Conservation (phyloP, 2,888 invertebrate genomes). For the Neuroscelio doddi region DNA sequence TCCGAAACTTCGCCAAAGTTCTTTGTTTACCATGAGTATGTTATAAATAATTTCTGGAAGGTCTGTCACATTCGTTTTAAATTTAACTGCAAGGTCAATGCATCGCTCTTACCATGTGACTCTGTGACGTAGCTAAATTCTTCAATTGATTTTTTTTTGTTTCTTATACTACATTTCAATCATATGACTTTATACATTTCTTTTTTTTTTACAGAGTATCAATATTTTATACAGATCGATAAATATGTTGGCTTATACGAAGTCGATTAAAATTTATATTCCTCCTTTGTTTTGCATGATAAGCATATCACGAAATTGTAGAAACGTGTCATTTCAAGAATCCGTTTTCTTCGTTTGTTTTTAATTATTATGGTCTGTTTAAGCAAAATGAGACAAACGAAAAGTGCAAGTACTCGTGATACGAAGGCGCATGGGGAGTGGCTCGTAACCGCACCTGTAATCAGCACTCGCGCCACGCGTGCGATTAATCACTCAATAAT, state of each 20-base stretch:
- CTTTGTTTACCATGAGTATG: conserved; percentile 48
- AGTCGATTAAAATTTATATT: too few relatives aligned
- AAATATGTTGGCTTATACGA: too few relatives aligned
- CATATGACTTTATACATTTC: not conserved
- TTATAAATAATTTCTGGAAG: conserved; percentile 13
- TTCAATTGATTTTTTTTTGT: not conserved
- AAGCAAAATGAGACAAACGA: conserved; percentile 19
- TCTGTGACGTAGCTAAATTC: conserved; percentile 1
- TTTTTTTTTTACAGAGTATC: not conserved
- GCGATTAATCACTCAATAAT: conserved; percentile 59
- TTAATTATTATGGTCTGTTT: conserved; percentile 6
- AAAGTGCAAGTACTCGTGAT: conserved; percentile 24
- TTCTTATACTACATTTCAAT: not conserved
- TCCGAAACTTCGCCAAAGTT: conserved; percentile 37
- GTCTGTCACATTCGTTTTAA: conserved; percentile 30
- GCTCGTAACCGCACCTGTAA: conserved; percentile 44
- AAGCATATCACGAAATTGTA: too few relatives aligned
- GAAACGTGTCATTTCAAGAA: too few relatives aligned
- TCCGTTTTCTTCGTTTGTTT: too few relatives aligned
- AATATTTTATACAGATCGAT: too few relatives aligned
- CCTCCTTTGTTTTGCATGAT: too few relatives aligned
- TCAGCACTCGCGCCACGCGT: conserved; percentile 48
- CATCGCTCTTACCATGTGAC: conserved; percentile 16
- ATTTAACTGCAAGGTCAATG: conserved; percentile 49
- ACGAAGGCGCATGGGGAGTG: conserved; percentile 32